Conservation (phyloP, 2,888 invertebrate genomes). For the Acanthosoma haemorrhoidale region DNA sequence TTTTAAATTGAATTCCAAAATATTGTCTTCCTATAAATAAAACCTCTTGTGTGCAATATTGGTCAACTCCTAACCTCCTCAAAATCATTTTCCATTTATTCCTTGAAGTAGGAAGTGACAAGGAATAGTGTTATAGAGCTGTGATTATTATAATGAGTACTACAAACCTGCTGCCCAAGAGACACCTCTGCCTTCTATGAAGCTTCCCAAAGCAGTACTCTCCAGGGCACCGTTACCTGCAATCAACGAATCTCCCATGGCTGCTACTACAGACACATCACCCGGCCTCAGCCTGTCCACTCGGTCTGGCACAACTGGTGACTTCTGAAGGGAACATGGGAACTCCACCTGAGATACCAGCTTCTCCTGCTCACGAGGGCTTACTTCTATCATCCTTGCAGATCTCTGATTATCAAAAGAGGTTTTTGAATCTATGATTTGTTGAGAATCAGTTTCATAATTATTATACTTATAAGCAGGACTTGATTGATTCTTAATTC, state of each 20-base stretch:
- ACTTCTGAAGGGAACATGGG: constrained; percentile 52
- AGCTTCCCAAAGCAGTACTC: constrained; percentile 64
- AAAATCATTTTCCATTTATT: too few relatives aligned
- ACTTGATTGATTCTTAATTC: too few relatives aligned
- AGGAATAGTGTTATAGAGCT: too few relatives aligned
- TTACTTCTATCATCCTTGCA: neutral
- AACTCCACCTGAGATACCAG: constrained; percentile 49
- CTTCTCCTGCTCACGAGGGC: constrained; percentile 38
- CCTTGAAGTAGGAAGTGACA: too few relatives aligned
- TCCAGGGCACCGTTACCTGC: constrained; percentile 69
- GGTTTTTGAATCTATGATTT: too few relatives aligned
- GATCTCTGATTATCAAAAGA: neutral
- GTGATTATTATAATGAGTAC: too few relatives aligned
- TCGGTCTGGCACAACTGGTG: constrained; percentile 52
- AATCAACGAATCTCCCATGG: constrained; percentile 66
- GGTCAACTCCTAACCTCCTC: too few relatives aligned
- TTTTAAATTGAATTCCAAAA: too few relatives aligned
- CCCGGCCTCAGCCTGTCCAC: constrained; percentile 65
- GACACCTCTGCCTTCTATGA: constrained; percentile 67
- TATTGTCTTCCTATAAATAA: too few relatives aligned
- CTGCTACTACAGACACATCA: constrained; percentile 64
- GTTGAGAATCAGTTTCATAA: too few relatives aligned
- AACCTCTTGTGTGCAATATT: too few relatives aligned
- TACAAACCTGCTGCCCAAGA: constrained; percentile 65
- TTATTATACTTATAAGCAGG: too few relatives aligned